phyloP scores from a whole-genome alignment of 2,113 vertebrate species.

The Trinectes maculatus region DNA sequence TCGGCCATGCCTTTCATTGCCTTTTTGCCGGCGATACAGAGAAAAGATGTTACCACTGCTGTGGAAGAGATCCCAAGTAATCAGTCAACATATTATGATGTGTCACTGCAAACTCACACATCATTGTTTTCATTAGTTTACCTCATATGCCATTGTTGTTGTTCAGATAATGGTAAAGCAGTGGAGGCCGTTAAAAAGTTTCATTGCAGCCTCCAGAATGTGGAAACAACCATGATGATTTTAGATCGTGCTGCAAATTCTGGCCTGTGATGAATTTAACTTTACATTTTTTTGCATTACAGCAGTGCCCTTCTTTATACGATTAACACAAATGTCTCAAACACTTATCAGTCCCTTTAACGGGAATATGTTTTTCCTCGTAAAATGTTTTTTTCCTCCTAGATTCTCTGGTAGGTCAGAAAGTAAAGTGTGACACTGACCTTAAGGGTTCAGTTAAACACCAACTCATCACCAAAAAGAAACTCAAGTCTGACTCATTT shows the following conservation, averaged over 20 bases:
- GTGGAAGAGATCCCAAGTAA: constrained; percentile 51
- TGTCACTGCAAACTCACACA: constrained; percentile 47
- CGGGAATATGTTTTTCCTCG: neutral
- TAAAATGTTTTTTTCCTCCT: neutral
- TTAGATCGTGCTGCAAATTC: neutral
- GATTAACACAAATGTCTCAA: constrained; percentile 9
- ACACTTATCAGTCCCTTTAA: neutral
- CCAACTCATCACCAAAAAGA: neutral
- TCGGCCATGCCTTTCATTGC: constrained; percentile 30
- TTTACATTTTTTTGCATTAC: neutral
- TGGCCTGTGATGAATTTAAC: neutral
- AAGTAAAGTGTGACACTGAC: neutral
- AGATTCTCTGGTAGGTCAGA: neutral
- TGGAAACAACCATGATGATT: neutral
- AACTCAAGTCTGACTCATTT: neutral
- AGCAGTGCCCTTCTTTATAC: neutral
- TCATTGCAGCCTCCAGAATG: constrained; percentile 22
- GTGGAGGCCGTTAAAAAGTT: constrained; percentile 41
- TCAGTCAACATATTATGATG: constrained; percentile 50
- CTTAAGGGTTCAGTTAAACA: neutral
- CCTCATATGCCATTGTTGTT: constrained; percentile 34
- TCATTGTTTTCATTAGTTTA: constrained; percentile 63
- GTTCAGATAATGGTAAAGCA: constrained; percentile 53
- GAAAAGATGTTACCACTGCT: constrained; percentile 44
- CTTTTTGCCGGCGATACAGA: constrained; percentile 31